Conservation (phyloP, 2,797 vertebrate genomes). For the Eulemur albifrons region DNA sequence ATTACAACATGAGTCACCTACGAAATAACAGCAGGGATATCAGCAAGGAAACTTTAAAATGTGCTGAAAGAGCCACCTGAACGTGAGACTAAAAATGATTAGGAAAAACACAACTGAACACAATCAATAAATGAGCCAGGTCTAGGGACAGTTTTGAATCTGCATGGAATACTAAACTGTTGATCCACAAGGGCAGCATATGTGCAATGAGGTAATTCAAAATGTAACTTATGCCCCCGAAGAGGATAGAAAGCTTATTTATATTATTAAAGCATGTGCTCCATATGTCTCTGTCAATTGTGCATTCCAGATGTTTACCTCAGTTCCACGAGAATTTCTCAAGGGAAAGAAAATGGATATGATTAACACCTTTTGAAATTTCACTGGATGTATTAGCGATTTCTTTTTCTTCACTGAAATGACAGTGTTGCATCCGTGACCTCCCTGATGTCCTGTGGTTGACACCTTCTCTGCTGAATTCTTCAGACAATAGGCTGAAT, state of each 20-base stretch:
- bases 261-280: conserved; percentile 44
- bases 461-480: background rate
- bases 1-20: conserved; percentile 58
- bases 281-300: conserved; percentile 62
- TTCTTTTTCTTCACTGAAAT: background rate
- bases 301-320: conserved; percentile 64
- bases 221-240: background rate
- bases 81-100: conserved; percentile 38
- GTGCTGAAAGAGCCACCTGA: background rate
- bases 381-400: background rate
- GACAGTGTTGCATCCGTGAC: background rate
- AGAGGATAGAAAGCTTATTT: conserved; percentile 51
- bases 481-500: background rate
- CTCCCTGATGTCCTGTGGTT: background rate
- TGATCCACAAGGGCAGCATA: background rate
- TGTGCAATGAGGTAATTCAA: conserved; percentile 55
- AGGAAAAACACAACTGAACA: background rate
- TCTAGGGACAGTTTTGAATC: conserved; percentile 29
- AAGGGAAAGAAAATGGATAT: conserved; percentile 53
- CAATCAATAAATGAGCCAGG: conserved; percentile 53
- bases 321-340: conserved; percentile 66
- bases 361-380: conserved; percentile 50
- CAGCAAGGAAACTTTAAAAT: conserved; percentile 54
- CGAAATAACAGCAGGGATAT: conserved; percentile 40
- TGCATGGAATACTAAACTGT: conserved; percentile 25